Conservation (phyloP, 2,888 invertebrate genomes). For the Trissolcus japonicus region DNA sequence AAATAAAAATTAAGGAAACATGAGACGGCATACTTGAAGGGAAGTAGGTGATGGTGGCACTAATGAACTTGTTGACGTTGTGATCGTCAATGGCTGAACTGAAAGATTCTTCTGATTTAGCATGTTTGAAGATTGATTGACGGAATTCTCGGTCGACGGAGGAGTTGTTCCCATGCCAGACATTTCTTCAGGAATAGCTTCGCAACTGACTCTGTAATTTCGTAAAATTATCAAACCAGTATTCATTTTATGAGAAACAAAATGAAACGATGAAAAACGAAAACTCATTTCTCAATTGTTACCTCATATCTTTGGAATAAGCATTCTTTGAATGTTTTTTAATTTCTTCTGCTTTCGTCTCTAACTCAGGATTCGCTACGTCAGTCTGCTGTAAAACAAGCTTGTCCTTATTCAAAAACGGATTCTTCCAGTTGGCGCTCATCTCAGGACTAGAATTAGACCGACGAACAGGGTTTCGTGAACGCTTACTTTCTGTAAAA, state of each 20-base stretch:
- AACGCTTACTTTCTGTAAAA: slow-evolving; percentile 76
- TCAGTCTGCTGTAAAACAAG: slow-evolving; percentile 68
- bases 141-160: slow-evolving; percentile 77
- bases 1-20: not conserved
- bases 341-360: slow-evolving; percentile 75
- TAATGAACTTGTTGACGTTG: slow-evolving; percentile 69
- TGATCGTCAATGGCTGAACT: slow-evolving; percentile 69
- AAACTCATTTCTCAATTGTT: too few relatives aligned
- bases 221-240: not conserved
- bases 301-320: slow-evolving; percentile 83
- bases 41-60: slow-evolving; percentile 77
- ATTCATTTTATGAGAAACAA: not conserved
- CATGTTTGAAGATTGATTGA: slow-evolving; percentile 76
- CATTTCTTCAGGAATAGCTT: slow-evolving; percentile 94
- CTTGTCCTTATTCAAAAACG: slow-evolving; percentile 79
- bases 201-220: slow-evolving; percentile 84
- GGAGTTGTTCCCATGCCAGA: slow-evolving; percentile 85
- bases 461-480: slow-evolving; percentile 89
- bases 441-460: slow-evolving; percentile 96
- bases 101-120: slow-evolving; percentile 76
- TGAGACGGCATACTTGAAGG: slow-evolving; percentile 61
- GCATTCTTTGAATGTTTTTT: slow-evolving; percentile 83
- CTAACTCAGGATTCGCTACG: slow-evolving; percentile 65
- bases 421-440: slow-evolving; percentile 90
- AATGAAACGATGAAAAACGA: too few relatives aligned